A percentile compares a stretch with the other conserved stretches of the same genome.
Conservation (phyloP, 2,797 vertebrate species). For the Takifugu ocellatus region DNA sequence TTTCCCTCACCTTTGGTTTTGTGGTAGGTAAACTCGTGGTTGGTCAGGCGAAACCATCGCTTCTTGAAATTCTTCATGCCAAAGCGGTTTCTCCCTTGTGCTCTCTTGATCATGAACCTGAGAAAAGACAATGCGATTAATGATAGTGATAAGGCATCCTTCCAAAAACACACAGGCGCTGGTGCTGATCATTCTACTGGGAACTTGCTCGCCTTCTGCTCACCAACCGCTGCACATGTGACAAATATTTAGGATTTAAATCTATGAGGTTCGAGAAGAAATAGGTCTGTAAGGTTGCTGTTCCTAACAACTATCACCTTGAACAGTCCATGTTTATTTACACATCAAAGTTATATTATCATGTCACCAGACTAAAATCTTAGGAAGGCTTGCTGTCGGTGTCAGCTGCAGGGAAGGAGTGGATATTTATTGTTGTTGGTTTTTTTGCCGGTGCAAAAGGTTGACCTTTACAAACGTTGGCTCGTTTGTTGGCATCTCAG, state of each 20-base stretch:
- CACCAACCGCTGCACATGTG: slow-evolving; percentile 23
- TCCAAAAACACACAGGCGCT: not conserved
- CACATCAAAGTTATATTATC: no score
- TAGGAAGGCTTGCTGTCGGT: no score
- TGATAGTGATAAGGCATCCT: not conserved
- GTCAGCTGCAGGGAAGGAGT: no score
- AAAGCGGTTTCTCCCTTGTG: slow-evolving; percentile 95
- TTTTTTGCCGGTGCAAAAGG: no score
- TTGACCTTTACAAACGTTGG: no score
- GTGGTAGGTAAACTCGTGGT: slow-evolving; percentile 98
- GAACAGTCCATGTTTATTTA: no score
- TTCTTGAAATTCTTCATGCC: slow-evolving; percentile 99
- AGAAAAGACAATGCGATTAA: no score
- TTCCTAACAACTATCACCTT: no score
- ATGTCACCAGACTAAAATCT: no score
- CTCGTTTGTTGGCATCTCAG: no score
- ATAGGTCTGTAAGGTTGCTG: no score
- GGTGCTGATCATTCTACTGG: not conserved
- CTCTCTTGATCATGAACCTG: slow-evolving; percentile 98
- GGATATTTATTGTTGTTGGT: no score
- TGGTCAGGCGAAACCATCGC: slow-evolving; percentile 96
- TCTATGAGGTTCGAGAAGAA: slow-evolving; percentile 28
- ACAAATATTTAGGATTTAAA: slow-evolving; percentile 12
- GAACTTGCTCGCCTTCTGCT: not conserved
- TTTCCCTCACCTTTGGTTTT: slow-evolving; percentile 88